Evolutionary conservation across 2,888 invertebrate species (phyloP), one percentile per base, ranked within the genome.

Genomic region (Stegana nigrithorax): DNA sequence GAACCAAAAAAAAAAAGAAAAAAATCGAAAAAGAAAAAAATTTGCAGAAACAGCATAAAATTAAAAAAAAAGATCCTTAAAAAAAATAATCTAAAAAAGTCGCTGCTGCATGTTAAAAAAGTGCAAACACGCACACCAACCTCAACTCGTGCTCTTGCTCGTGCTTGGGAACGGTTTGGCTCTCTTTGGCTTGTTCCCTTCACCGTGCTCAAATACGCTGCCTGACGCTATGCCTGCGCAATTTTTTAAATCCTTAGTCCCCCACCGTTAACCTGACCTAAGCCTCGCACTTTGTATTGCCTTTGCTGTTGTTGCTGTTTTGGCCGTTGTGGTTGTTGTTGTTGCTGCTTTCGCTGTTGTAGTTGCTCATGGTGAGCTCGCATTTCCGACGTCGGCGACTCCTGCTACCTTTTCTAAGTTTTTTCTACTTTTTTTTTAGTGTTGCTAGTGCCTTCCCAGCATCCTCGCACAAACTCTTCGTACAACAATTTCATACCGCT

Each of bases 321-420:
- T 71, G 26, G 63, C 72, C 71, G 75, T 71, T 39, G 12, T 5
- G 4, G 39, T 10, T 39, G 39, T 39, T 39, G 45, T 23, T 23
- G 45, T 45, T 17, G 23, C 50, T 26, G 26, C 26, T 50, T 21
- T 5, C 50, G 50, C 25, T 25, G 26, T 39, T 17, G 39, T 10
- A 26, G 14, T 47, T 47, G 47, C 47, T 47, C n/a, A n/a, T 36
- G 36, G 36, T 36, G n/a, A n/a, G 17, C 23, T 47, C n/a, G 25
- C 47, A 47, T 47, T 47, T 47, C 25, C 25, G 10, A 39, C 47
- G 10, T 47, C 7, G 2, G n/a, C 36, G 7, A 23, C 47, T 21
- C 23, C 4, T 23, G 23, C 12, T 23, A 25, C 6, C 10, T 36
- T 55, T 55, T 55, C 53, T 55, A 55, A 55, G 53, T 55, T 55